These are phyloP conservation scores for Garrulus glandarius DNA, from an alignment of 2,797 vertebrate species.

Conservation along the genomic window DNA sequence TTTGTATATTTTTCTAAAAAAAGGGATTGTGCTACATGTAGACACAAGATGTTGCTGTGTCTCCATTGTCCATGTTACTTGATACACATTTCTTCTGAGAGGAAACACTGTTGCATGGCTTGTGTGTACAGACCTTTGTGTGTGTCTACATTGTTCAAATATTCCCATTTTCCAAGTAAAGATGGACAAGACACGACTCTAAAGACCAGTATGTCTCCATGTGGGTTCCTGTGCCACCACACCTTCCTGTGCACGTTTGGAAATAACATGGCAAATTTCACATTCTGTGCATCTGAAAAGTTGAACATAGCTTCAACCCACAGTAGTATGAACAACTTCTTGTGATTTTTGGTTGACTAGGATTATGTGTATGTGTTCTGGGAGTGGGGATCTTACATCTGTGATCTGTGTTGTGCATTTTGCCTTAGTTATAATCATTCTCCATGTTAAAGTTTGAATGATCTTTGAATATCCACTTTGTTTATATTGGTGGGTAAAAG, in stretches of 20 bases:
- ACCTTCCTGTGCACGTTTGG: neutral
- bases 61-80: neutral
- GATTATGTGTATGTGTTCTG: neutral
- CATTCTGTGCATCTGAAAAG: neutral
- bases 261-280: neutral
- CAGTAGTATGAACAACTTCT: neutral
- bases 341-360: neutral
- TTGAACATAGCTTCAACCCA: neutral
- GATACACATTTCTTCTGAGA: neutral
- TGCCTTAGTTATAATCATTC: neutral
- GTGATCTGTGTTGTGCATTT: neutral
- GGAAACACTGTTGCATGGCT: neutral
- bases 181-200: neutral
- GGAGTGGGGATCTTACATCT: neutral
- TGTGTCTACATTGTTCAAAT: neutral
- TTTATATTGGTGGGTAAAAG: neutral
- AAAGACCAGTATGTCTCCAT: neutral
- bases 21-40: neutral
- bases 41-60: neutral
- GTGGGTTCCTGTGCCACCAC: neutral
- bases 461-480: neutral
- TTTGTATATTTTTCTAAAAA: neutral
- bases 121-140: neutral
- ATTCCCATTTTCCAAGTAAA: neutral
- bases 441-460: neutral